Evolutionary conservation across 1,140 invertebrate genomes (phyloP).

Genomic region (Myzus persicae): DNA sequence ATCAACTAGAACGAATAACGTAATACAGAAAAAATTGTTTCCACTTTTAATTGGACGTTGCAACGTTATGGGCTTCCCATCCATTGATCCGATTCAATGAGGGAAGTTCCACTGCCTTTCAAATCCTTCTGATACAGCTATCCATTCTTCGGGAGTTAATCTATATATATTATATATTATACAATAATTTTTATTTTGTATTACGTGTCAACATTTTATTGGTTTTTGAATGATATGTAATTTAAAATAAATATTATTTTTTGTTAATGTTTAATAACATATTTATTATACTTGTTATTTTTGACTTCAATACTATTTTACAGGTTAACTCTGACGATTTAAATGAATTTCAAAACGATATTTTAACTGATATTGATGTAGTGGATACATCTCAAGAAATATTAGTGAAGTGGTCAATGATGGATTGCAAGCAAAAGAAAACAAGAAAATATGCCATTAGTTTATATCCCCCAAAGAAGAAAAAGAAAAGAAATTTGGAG

Average conservation of each 20-base stretch:
- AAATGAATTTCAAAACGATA: neutral
- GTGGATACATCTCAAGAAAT: neutral
- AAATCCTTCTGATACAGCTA: slow-evolving; percentile 63
- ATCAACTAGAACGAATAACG: too few relatives aligned
- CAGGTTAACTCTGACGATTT: neutral
- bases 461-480: neutral
- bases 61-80: slow-evolving; percentile 65
- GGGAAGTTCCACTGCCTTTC: slow-evolving; percentile 62
- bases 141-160: slow-evolving; percentile 63
- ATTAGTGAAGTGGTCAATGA: neutral
- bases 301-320: neutral
- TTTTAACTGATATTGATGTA: too few relatives aligned
- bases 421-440: neutral
- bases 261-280: neutral
- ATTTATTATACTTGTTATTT: neutral
- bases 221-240: too few relatives aligned
- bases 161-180: slow-evolving; percentile 51
- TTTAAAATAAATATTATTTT: neutral
- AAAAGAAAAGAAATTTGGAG: neutral
- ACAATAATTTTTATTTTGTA: too few relatives aligned
- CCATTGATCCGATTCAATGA: slow-evolving; percentile 63
- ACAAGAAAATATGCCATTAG: neutral
- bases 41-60: slow-evolving; percentile 63
- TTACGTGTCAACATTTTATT: too few relatives aligned
- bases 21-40: slow-evolving; percentile 18